These are phyloP conservation scores for Gavia stellata DNA, from an alignment of 2,113 vertebrate genomes.

Conservation along the genomic window DNA sequence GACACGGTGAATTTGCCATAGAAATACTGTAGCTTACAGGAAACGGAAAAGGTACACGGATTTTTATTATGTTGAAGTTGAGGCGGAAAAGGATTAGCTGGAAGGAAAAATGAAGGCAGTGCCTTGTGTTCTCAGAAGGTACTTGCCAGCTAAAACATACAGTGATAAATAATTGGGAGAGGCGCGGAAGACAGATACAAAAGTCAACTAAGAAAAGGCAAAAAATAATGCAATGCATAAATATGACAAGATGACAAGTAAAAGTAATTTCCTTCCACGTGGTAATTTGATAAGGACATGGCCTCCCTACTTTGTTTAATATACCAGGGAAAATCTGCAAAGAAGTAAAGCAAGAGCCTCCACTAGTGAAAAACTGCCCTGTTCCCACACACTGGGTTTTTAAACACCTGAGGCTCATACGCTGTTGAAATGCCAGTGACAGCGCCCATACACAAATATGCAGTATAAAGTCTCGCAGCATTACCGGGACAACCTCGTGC, in stretches of 20 bases:
- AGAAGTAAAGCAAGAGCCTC: background rate
- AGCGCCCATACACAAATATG: rapidly evolving
- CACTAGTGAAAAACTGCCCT: background rate
- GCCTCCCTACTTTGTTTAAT: background rate
- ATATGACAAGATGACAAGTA: background rate
- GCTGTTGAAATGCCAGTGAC: background rate
- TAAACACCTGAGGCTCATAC: background rate
- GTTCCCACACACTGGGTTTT: rapidly evolving
- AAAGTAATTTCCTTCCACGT: background rate
- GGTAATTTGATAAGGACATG: background rate
- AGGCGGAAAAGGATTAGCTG: background rate
- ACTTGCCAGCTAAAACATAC: background rate
- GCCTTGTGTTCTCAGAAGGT: background rate
- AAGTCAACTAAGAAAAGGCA: background rate
- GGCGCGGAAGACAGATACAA: background rate
- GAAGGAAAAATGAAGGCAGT: background rate
- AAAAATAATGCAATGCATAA: background rate
- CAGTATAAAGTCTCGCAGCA: background rate
- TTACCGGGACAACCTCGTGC: background rate
- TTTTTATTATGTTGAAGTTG: background rate
- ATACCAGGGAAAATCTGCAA: background rate
- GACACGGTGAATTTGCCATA: background rate
- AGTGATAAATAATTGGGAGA: background rate
- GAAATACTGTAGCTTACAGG: background rate
- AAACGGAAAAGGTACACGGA: background rate